Conservation (phyloP, 2,888 invertebrate genomes). For the Caenorhabditis afra region DNA sequence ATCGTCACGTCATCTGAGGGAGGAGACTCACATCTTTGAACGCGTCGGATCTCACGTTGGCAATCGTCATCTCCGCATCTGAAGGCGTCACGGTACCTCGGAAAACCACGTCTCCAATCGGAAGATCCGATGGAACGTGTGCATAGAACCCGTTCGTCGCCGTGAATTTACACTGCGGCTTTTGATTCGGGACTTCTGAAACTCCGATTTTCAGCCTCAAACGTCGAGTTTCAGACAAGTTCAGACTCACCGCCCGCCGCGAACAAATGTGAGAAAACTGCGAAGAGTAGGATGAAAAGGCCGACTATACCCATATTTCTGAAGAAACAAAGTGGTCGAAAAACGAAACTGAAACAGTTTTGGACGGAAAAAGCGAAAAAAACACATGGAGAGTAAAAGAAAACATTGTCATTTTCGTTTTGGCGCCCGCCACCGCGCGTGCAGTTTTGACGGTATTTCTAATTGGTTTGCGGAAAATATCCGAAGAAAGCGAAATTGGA, state of each 20-base stretch:
- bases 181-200: not conserved
- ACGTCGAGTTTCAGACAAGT: no score
- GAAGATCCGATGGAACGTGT: slow-evolving; percentile 40
- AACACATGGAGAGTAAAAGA: slow-evolving; percentile 7
- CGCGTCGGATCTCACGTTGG: slow-evolving; percentile 72
- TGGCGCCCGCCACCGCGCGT: not conserved
- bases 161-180: slow-evolving; percentile 49
- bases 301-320: slow-evolving; percentile 35
- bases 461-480: slow-evolving; percentile 43
- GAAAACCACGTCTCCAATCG: slow-evolving; percentile 69
- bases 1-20: not conserved
- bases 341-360: not conserved
- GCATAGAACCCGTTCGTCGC: slow-evolving; percentile 50
- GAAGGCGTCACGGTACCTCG: slow-evolving; percentile 73
- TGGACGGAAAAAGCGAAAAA: not conserved
- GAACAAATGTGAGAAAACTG: not conserved
- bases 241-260: not conserved
- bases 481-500: slow-evolving; percentile 8
- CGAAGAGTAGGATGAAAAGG: slow-evolving; percentile 52
- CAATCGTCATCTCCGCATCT: slow-evolving; percentile 70
- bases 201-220: not conserved
- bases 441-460: slow-evolving; percentile 1
- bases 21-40: slow-evolving; percentile 50
- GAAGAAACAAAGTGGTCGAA: not conserved
- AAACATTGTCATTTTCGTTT: slow-evolving; percentile 13